Conservation (phyloP, 2,888 invertebrate genomes). For the Silvanus unidentatus region DNA sequence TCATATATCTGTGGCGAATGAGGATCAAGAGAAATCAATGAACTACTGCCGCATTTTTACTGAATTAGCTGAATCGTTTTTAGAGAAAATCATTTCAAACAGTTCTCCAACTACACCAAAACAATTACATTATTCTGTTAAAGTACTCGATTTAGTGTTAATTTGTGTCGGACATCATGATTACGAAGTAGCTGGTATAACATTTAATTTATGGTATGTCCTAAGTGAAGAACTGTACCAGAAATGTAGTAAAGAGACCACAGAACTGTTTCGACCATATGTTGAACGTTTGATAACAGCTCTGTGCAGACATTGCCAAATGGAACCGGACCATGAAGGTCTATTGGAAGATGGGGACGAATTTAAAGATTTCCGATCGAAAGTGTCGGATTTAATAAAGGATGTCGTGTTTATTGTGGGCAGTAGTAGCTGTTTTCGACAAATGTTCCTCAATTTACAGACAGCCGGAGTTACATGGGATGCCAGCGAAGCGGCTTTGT, state of each 20-base stretch:
- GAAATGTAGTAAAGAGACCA: constrained; percentile 74
- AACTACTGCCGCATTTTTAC: constrained; percentile 95
- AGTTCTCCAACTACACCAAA: constrained; percentile 55
- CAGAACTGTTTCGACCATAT: constrained; percentile 80
- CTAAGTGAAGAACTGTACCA: constrained; percentile 92
- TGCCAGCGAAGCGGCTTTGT: constrained; percentile 86
- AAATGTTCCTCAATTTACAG: constrained; percentile 79
- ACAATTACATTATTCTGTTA: constrained; percentile 67
- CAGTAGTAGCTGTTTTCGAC: constrained; percentile 83
- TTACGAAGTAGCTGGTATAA: constrained; percentile 82
- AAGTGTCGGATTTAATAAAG: constrained; percentile 89
- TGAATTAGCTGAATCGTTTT: constrained; percentile 85
- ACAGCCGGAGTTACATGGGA: constrained; percentile 79
- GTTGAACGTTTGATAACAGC: constrained; percentile 86
- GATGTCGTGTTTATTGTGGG: constrained; percentile 96
- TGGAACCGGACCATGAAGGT: constrained; percentile 90
- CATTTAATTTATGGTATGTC: constrained; percentile 95
- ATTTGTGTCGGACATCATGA: constrained; percentile 95
- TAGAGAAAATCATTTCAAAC: constrained; percentile 70
- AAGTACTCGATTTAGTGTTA: constrained; percentile 81
- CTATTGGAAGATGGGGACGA: constrained; percentile 78
- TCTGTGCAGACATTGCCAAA: constrained; percentile 86
- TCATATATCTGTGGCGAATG: constrained; percentile 84
- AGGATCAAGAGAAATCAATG: constrained; percentile 89
- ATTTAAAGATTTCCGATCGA: constrained; percentile 75